Evolutionary conservation across 1,140 invertebrate genomes (phyloP).

Genomic region (Cyphomyrmex costatus): DNA sequence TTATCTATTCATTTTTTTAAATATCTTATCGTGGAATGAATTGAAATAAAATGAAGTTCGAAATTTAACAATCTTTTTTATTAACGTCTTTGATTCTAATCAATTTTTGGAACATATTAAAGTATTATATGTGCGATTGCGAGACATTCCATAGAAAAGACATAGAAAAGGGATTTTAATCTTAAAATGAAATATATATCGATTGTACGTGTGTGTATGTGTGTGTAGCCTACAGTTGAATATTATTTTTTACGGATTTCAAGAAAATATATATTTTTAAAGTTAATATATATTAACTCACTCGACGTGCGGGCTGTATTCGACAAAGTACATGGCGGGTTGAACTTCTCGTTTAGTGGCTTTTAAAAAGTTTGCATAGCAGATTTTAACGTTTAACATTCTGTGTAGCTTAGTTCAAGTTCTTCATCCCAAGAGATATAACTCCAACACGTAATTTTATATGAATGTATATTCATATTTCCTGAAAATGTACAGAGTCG

Average conservation of each 20-base stretch:
- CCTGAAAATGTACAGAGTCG: neutral
- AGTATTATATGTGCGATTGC: neutral
- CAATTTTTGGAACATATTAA: neutral
- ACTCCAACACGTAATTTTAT: slow-evolving; percentile 20
- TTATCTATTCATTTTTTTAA: neutral
- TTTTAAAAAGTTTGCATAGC: slow-evolving; percentile 41
- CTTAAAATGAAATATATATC: neutral
- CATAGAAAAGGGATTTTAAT: neutral
- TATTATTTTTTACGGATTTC: neutral
- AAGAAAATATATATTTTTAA: neutral
- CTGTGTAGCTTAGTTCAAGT: neutral
- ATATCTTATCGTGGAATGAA: neutral
- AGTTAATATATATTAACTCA: neutral
- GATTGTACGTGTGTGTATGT: neutral
- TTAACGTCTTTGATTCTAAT: neutral
- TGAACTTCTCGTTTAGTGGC: slow-evolving; percentile 40
- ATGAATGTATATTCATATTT: slow-evolving; percentile 12
- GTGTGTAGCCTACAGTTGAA: neutral
- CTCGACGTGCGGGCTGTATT: neutral
- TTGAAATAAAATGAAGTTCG: neutral
- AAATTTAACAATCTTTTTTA: neutral
- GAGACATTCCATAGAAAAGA: neutral
- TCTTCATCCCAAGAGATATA: neutral
- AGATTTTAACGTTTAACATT: slow-evolving; percentile 48
- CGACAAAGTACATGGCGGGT: neutral